Conservation (phyloP, 2,888 invertebrate species). For the Tethea ocularis region DNA sequence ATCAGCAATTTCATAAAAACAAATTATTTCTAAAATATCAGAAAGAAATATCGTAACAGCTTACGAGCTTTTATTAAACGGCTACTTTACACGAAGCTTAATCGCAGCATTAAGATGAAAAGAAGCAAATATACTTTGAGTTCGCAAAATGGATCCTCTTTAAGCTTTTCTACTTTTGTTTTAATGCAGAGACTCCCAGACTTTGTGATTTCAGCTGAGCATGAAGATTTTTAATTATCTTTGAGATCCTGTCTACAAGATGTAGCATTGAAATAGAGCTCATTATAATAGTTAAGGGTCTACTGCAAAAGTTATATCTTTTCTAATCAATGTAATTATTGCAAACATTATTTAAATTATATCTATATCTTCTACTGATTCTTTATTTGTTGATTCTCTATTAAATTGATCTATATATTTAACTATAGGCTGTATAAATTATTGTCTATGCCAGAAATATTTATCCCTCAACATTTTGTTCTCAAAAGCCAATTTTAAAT, state of each 20-base stretch:
- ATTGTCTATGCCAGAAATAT: background rate
- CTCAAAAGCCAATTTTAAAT: background rate
- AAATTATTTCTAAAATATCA: background rate
- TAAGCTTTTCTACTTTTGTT: slow-evolving; percentile 27
- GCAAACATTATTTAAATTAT: no score
- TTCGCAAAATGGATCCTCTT: background rate
- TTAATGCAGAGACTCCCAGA: slow-evolving; percentile 46
- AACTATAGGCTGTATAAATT: no score
- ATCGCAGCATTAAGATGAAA: background rate
- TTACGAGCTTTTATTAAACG: background rate
- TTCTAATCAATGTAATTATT: no score
- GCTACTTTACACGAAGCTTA: background rate
- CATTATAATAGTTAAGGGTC: background rate
- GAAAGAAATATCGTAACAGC: background rate
- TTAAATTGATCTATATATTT: no score
- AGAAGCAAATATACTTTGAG: slow-evolving; percentile 15
- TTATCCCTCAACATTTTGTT: background rate
- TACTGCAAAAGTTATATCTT: no score
- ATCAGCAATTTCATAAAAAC: background rate
- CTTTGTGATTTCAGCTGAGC: slow-evolving; percentile 35
- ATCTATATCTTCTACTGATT: no score
- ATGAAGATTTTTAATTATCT: slow-evolving; percentile 19
- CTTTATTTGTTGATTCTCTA: no score
- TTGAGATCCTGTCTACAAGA: slow-evolving; percentile 25
- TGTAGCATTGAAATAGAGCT: background rate